Conservation (phyloP, 2,888 invertebrate species). For the Physocephala rufipes region DNA sequence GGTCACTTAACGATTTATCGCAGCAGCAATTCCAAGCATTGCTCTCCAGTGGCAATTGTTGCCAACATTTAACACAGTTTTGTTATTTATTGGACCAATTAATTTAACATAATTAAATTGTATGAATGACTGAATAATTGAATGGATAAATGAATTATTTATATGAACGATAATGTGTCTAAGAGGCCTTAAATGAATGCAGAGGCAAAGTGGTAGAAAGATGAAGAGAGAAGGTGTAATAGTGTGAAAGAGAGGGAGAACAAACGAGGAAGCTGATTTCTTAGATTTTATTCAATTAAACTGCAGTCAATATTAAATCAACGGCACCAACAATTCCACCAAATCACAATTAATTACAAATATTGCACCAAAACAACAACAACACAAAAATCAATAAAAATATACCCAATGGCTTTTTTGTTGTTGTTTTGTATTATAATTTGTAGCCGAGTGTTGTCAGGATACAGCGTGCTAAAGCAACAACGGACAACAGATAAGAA, state of each 20-base stretch:
- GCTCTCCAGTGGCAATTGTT: slow-evolving; percentile 34
- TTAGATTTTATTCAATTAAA: slow-evolving; percentile 12
- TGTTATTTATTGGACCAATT: slow-evolving; percentile 55
- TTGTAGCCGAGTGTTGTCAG: slow-evolving; percentile 25
- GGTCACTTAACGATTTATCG: slow-evolving; percentile 13
- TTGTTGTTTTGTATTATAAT: background rate
- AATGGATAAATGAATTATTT: background rate
- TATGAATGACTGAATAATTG: background rate
- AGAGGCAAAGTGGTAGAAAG: background rate
- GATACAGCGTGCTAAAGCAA: background rate
- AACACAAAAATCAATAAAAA: background rate
- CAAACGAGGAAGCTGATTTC: background rate
- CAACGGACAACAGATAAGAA: background rate
- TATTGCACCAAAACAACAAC: too few relatives aligned
- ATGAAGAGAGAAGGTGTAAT: background rate
- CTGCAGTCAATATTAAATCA: background rate
- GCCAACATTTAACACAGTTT: slow-evolving; percentile 54
- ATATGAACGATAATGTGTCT: background rate
- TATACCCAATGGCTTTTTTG: background rate
- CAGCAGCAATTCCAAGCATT: slow-evolving; percentile 13
- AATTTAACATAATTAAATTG: slow-evolving; percentile 11
- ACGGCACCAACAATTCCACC: background rate
- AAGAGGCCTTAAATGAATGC: background rate
- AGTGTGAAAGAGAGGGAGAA: background rate
- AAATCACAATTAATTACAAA: background rate